Evolutionary conservation across 2,888 invertebrate genomes (phyloP), one percentile per base, ranked within the genome.

Genomic region (Habrosyne pyritoides): DNA sequence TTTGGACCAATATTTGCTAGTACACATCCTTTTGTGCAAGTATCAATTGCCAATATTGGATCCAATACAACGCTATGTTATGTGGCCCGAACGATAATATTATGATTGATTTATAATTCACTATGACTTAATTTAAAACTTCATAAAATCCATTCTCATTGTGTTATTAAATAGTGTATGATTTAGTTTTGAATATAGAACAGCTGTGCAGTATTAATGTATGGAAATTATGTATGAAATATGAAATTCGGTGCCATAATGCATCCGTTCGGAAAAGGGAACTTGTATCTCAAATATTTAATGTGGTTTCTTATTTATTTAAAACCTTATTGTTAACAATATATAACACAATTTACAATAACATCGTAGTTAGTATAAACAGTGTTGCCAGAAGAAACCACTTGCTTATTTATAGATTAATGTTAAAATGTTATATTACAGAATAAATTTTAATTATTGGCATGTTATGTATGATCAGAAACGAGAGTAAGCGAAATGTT

Each of bases 161-260:
- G 12, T 42, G 8, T 42, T 36, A 33, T 33, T n/a, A 12, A 33
- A 36, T 24, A 24, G 6, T 36, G 5, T 18, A n/a, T 42, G 42
- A 18, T 42, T 42, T 18, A 42, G 42, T 42, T 42, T 36, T 42
- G 42, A 8, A 8, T 42, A 18, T 36, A 14, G 0, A 42, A 42
- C 7, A 42, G 42, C 18, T n/a, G 50, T 42, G 50, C 54, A 54
- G 54, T 54, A 54, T 54, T 54, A 54, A 30, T 50, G 49, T 50
- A 26, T 24, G 42, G 7, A 47, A 47, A 30, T 56, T 21, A n/a
- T 47, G 33, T 26, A 10, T 49, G 26, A 26, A 26, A 6, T 50
- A 21, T 10, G 3, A 50, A 53, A 30, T 26, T 46, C 49, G 54
- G 50, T 50, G 54, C 54, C 54, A 54, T 54, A 54, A 54, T 30